These are phyloP conservation scores for Listronotus oregonensis DNA, from an alignment of 1,140 invertebrate species.

Conservation along the genomic window DNA sequence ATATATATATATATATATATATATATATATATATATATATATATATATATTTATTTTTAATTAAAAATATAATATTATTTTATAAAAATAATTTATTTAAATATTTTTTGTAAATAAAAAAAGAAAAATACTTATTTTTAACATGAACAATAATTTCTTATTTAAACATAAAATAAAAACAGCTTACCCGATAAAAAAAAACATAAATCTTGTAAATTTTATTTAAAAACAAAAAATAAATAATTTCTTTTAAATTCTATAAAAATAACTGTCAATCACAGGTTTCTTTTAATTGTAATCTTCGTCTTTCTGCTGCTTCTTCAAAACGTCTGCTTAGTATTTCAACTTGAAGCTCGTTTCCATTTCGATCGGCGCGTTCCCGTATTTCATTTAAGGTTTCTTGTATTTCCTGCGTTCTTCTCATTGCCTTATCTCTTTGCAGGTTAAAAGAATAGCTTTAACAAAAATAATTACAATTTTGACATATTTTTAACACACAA, in stretches of 20 bases:
- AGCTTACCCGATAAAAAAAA: too few relatives aligned
- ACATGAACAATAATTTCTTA: too few relatives aligned
- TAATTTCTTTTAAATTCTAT: not conserved
- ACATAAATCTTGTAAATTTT: too few relatives aligned
- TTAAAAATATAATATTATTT: too few relatives aligned
- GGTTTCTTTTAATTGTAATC: not conserved
- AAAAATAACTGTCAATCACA: not conserved
- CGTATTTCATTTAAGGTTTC: conserved; percentile 58
- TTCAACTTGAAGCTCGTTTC: conserved; percentile 59
- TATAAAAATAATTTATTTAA: too few relatives aligned
- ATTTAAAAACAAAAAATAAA: too few relatives aligned
- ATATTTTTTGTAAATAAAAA: too few relatives aligned
- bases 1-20: too few relatives aligned
- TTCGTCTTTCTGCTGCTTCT: conserved; percentile 5
- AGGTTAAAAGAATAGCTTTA: conserved; percentile 51
- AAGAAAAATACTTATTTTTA: too few relatives aligned
- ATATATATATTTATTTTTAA: too few relatives aligned
- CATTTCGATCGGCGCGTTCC: conserved; percentile 58
- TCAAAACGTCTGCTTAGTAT: conserved; percentile 27
- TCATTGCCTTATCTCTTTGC: conserved; percentile 56
- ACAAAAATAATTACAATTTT: conserved; percentile 1
- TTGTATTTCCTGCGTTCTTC: conserved; percentile 57
- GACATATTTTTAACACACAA: not conserved
- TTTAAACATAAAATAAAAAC: too few relatives aligned
- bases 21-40: too few relatives aligned